Conservation (phyloP, 1,140 invertebrate genomes). For the Aporrectodea caliginosa region DNA sequence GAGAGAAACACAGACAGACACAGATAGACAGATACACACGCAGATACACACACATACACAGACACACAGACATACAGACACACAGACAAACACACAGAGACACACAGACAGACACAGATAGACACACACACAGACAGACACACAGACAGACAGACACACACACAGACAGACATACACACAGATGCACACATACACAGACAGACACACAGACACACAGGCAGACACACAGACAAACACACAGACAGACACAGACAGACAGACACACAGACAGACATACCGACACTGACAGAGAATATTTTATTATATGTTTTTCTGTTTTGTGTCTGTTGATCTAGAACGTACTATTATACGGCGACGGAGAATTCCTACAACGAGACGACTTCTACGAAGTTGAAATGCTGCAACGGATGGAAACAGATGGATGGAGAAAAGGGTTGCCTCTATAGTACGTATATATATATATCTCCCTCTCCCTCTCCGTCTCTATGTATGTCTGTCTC, state of each 20-base stretch:
- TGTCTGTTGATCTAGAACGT: slow-evolving; percentile 51
- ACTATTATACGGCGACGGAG: slow-evolving; percentile 55
- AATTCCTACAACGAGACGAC: slow-evolving; percentile 49
- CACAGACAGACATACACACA: neutral
- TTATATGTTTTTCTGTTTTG: slow-evolving; percentile 4
- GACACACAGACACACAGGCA: neutral
- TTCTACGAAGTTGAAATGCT: slow-evolving; percentile 53
- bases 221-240: neutral
- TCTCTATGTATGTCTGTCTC: neutral
- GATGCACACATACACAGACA: neutral
- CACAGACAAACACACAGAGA: neutral
- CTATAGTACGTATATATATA: slow-evolving; percentile 48
- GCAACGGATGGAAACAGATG: slow-evolving; percentile 56
- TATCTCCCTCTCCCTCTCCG: too few relatives aligned
- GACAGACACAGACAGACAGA: neutral
- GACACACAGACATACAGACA: neutral
- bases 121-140: neutral
- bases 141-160: neutral
- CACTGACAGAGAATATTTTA: neutral
- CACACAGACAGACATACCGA: neutral
- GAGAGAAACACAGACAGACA: neutral
- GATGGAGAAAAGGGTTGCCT: slow-evolving; percentile 50
- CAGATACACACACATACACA: too few relatives aligned
- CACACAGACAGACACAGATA: neutral
- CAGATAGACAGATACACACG: neutral